A percentile compares a stretch with the other conserved stretches of the same genome.
Conservation (phyloP, 2,113 vertebrate genomes). For the Clarias gariepinus region DNA sequence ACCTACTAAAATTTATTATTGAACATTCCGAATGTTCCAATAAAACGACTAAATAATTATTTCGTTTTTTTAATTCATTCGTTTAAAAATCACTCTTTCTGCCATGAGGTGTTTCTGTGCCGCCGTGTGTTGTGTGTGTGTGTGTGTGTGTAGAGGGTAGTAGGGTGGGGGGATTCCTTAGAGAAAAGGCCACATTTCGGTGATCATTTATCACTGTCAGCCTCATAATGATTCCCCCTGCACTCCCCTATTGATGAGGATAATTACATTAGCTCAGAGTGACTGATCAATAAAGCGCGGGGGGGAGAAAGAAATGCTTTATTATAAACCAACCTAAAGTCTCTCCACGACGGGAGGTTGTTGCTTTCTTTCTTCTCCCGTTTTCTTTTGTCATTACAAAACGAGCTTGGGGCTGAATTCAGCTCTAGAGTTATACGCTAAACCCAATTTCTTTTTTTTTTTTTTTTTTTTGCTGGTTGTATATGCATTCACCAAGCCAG, state of each 20-base stretch:
- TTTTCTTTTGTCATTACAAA: slow-evolving; percentile 49
- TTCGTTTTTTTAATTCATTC: no score
- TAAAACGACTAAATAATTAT: background rate
- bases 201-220: slow-evolving; percentile 99
- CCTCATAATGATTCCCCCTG: slow-evolving; percentile 99
- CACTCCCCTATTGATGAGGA: slow-evolving; percentile 99
- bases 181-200: slow-evolving; percentile 96
- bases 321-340: slow-evolving; percentile 83
- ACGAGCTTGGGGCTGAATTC: slow-evolving; percentile 44
- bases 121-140: slow-evolving; percentile 67
- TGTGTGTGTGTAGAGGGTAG: slow-evolving; percentile 84
- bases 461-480: slow-evolving; percentile 19
- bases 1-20: background rate
- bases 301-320: slow-evolving; percentile 81
- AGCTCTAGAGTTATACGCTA: slow-evolving; percentile 24
- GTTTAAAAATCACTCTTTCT: slow-evolving; percentile 62
- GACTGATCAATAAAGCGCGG: slow-evolving; percentile 99
- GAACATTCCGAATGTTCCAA: background rate
- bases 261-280: slow-evolving; percentile 99
- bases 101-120: slow-evolving; percentile 94
- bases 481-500: slow-evolving; percentile 31
- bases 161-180: slow-evolving; percentile 85
- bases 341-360: slow-evolving; percentile 58
- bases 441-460: slow-evolving; percentile 32
- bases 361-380: slow-evolving; percentile 45